phyloP scores from a whole-genome alignment of 2,113 vertebrate genomes.

The Pelmatolapia mariae region DNA sequence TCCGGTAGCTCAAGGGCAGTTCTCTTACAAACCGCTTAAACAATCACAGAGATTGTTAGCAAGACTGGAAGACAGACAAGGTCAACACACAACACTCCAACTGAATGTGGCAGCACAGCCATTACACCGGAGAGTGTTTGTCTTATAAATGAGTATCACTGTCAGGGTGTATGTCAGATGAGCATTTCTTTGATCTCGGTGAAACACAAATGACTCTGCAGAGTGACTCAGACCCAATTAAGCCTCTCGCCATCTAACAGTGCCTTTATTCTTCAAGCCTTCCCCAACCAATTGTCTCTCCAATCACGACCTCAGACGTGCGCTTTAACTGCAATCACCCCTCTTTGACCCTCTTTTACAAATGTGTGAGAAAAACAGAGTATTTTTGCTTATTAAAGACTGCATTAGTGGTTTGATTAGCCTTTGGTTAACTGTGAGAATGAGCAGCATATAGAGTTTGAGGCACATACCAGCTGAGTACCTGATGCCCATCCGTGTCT shows the following conservation, averaged over 20 bases:
- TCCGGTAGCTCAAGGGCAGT: background rate
- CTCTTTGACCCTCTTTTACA: background rate
- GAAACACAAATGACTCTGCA: slow-evolving; percentile 25
- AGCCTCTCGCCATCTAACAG: background rate
- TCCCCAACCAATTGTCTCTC: background rate
- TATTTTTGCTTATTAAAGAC: background rate
- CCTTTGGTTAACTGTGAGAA: background rate
- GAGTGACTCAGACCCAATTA: slow-evolving; percentile 34
- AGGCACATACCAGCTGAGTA: background rate
- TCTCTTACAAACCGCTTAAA: background rate
- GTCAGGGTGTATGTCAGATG: background rate
- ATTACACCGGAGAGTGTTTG: background rate
- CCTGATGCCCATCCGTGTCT: background rate
- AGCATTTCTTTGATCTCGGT: slow-evolving; percentile 15
- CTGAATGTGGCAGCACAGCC: background rate
- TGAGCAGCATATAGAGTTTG: background rate
- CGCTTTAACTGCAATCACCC: background rate
- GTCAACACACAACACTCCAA: background rate
- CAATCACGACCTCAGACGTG: background rate
- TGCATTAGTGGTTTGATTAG: background rate
- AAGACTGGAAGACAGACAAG: background rate
- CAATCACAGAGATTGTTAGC: background rate
- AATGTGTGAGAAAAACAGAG: background rate
- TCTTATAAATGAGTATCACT: slow-evolving; percentile 10
- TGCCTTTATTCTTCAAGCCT: background rate